A percentile compares a stretch with the other conserved stretches of the same genome.
Conservation (phyloP, 2,888 invertebrate species). For the Strigamia crassipes region DNA sequence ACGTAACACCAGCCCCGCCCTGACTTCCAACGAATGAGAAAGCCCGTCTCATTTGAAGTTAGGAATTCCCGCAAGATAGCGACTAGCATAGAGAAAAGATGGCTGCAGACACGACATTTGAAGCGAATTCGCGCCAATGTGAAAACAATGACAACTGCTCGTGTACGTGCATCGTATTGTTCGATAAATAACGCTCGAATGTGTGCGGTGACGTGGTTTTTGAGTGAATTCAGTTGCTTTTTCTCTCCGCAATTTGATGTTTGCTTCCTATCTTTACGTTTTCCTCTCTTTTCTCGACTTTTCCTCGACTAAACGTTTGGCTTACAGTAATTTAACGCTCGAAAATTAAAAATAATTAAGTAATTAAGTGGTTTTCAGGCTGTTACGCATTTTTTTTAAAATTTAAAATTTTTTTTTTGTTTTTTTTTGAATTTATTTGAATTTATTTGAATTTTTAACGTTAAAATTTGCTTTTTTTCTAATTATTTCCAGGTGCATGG, state of each 20-base stretch:
- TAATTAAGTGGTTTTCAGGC: too few species aligned
- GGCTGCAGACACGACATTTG: slow-evolving; percentile 44
- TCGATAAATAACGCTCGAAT: not conserved
- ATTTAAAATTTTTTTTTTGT: too few species aligned
- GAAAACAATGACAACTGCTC: not conserved
- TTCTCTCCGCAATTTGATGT: not conserved
- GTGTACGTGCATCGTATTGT: slow-evolving; percentile 21
- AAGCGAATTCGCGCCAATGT: not conserved
- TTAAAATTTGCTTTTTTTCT: not conserved
- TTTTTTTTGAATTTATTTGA: not conserved
- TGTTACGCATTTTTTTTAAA: too few species aligned
- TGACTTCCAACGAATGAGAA: not conserved
- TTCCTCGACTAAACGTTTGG: not conserved
- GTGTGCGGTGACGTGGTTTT: not conserved
- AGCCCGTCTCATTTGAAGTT: not conserved
- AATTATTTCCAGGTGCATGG: slow-evolving; percentile 81
- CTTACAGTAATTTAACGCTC: not conserved
- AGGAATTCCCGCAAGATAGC: not conserved
- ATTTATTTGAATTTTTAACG: too few species aligned
- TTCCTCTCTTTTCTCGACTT: not conserved
- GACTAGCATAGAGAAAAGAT: slow-evolving; percentile 41
- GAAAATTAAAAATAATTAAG: too few species aligned
- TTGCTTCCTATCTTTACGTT: not conserved
- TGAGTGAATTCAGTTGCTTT: not conserved
- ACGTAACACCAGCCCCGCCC: slow-evolving; percentile 1